Evolutionary conservation across 2,888 invertebrate species (phyloP).

Genomic region (Elegia similella): DNA sequence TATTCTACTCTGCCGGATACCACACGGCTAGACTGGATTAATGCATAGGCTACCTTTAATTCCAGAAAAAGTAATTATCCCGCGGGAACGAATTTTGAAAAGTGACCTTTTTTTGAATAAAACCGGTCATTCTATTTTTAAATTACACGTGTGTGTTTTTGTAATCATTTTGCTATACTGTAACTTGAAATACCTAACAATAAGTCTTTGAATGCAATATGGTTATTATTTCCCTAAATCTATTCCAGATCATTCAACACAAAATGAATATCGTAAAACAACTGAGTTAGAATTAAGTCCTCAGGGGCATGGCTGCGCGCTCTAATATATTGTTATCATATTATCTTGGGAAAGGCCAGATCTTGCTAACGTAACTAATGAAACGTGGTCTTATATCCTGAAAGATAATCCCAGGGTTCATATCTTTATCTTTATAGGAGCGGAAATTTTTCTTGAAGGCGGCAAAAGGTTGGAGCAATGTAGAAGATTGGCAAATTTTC

Average conservation of each 20-base stretch:
- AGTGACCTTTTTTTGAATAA: no score
- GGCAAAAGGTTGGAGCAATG: background rate
- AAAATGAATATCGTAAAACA: background rate
- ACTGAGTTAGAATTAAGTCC: constrained; percentile 27
- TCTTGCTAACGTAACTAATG: constrained; percentile 53
- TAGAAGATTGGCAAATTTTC: background rate
- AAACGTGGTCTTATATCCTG: constrained; percentile 48
- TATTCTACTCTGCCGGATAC: no score
- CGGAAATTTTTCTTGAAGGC: background rate
- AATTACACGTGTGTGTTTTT: no score
- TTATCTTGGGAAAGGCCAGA: constrained; percentile 38
- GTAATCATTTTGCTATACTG: background rate
- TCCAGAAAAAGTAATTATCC: no score
- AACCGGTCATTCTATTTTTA: no score
- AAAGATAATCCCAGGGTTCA: constrained; percentile 42
- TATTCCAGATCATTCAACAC: background rate
- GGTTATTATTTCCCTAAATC: background rate
- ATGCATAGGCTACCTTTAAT: no score
- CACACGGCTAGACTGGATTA: no score
- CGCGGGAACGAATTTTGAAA: no score
- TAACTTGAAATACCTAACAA: no score
- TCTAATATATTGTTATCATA: constrained; percentile 59
- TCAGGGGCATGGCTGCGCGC: constrained; percentile 37
- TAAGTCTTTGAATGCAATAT: background rate
- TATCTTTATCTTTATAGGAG: constrained; percentile 41